A percentile compares a stretch with the other conserved stretches of the same genome.
Conservation (phyloP, 2,888 invertebrate species). For the Mythimna impura region DNA sequence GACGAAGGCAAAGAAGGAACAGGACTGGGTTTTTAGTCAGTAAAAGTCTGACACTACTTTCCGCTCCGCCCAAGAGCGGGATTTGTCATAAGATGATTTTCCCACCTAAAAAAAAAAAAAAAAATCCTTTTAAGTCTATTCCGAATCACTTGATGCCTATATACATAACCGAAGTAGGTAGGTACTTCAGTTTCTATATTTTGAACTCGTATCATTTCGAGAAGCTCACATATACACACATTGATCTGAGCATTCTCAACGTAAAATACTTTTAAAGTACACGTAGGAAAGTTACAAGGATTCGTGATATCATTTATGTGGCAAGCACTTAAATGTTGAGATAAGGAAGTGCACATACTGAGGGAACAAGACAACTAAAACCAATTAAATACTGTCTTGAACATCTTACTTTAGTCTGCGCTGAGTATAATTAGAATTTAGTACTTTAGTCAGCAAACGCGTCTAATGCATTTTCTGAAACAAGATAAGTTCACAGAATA, state of each 20-base stretch:
- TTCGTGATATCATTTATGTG: conserved; percentile 51
- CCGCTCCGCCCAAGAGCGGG: too few species aligned
- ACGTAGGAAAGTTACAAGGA: conserved; percentile 46
- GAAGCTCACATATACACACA: conserved; percentile 14
- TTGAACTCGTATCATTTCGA: conserved; percentile 5
- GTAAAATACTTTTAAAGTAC: conserved; percentile 40
- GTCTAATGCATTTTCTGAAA: not conserved
- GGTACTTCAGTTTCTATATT: not conserved
- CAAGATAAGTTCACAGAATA: not conserved
- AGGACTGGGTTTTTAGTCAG: too few species aligned
- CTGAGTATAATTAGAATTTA: not conserved
- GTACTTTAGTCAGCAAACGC: not conserved
- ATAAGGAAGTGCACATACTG: conserved; percentile 22
- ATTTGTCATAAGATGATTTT: too few species aligned
- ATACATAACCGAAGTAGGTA: not conserved
- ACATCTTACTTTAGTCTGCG: not conserved
- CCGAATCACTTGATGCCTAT: not conserved
- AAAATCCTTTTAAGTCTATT: not conserved
- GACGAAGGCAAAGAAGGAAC: too few species aligned
- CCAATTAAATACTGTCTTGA: not conserved
- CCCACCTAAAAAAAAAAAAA: too few species aligned
- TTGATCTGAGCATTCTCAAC: conserved; percentile 16
- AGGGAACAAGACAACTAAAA: not conserved
- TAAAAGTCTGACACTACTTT: too few species aligned
- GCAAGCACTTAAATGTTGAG: conserved; percentile 33